Evolutionary conservation across 2,888 invertebrate genomes (phyloP).

Genomic region (Sepiola atlantica): DNA sequence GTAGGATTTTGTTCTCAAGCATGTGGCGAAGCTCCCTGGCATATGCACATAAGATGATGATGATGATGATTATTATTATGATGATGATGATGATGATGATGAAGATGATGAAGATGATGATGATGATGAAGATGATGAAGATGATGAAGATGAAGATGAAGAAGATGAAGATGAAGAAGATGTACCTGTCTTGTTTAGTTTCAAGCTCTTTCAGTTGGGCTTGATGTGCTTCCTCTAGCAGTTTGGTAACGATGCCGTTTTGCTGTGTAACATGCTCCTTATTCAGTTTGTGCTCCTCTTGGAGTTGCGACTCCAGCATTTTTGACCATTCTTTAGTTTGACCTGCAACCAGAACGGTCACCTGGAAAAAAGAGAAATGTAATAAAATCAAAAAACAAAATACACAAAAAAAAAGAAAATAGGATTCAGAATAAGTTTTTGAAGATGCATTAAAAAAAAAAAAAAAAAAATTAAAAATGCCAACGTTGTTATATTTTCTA

Average conservation of each 20-base stretch:
- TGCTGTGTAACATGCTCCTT: conserved; percentile 85
- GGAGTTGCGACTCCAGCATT: conserved; percentile 86
- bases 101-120: too few relatives aligned
- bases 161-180: too few relatives aligned
- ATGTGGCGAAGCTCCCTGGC: too few relatives aligned
- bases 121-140: too few relatives aligned
- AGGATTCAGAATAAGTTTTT: too few relatives aligned
- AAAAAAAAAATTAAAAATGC: neutral
- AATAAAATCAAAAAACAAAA: neutral
- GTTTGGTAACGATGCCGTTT: conserved; percentile 92
- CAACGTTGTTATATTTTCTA: too few relatives aligned
- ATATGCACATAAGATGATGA: too few relatives aligned
- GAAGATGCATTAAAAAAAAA: too few relatives aligned
- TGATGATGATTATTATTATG: too few relatives aligned
- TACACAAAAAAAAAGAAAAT: neutral
- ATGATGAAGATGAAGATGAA: too few relatives aligned
- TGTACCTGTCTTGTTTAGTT: conserved; percentile 87
- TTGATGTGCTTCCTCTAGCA: conserved; percentile 89
- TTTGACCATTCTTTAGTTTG: conserved; percentile 97
- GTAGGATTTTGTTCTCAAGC: too few relatives aligned
- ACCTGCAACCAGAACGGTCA: conserved; percentile 84
- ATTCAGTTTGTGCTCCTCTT: conserved; percentile 84
- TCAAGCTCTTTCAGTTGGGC: conserved; percentile 87
- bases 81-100: too few relatives aligned
- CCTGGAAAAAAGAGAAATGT: conserved; percentile 58